Evolutionary conservation across 2,888 invertebrate species (phyloP).

Genomic region (Argyresthia albistria): DNA sequence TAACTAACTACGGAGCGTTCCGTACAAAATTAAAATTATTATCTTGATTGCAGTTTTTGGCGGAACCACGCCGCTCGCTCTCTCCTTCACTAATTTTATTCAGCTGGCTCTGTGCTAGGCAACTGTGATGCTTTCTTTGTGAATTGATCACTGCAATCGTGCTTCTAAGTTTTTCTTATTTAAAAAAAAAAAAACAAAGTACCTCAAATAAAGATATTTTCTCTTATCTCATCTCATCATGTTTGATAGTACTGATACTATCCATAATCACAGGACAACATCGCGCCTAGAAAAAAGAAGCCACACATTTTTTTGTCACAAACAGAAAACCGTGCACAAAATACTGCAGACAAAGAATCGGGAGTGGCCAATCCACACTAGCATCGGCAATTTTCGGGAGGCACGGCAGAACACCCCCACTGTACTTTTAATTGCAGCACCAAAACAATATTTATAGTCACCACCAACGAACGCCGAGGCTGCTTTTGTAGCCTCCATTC

Average conservation of each 20-base stretch:
- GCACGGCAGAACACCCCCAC: conserved; percentile 3
- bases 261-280: too few species aligned
- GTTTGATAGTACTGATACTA: too few species aligned
- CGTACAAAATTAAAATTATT: conserved; percentile 56
- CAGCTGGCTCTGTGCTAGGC: conserved; percentile 1
- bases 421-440: conserved; percentile 54
- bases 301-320: too few species aligned
- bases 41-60: conserved; percentile 47
- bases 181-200: too few species aligned
- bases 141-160: conserved; percentile 3
- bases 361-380: conserved; percentile 1
- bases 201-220: too few species aligned
- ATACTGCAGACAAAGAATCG: too few species aligned
- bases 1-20: conserved; percentile 10
- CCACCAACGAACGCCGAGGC: conserved; percentile 16
- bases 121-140: not conserved
- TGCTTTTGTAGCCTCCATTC: conserved; percentile 17
- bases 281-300: too few species aligned
- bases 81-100: conserved; percentile 6
- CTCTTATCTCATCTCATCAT: too few species aligned
- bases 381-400: conserved; percentile 1
- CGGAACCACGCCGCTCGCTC: conserved; percentile 13
- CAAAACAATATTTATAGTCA: conserved; percentile 57
- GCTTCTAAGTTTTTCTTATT: too few species aligned
- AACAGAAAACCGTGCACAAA: too few species aligned